Base-by-base conservation (phyloP, 1,140 invertebrate genomes). In the Probaryconus sp. region DNA sequence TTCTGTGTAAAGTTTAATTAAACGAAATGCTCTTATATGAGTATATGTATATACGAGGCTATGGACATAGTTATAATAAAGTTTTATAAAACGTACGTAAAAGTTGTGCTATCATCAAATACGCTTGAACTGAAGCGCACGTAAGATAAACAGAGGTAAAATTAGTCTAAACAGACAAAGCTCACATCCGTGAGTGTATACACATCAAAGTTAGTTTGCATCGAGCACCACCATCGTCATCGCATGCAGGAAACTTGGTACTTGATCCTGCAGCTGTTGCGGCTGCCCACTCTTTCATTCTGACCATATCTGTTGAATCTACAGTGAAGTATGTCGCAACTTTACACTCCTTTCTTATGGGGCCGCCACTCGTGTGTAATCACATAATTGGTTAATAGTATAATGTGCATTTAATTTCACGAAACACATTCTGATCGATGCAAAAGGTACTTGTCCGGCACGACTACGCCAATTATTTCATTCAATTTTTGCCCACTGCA, bases 381-480 rank as follows among this genome's bases (percentile, higher is more conserved):
- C 38, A 48, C 33, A 18, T 58, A 58, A 58, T 45, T 58, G 30
- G 37, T 7, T 45, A 45, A 58, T 37, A 11, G 30, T 35, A 26
- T 26, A 45, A 58, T 20, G 30, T 7, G 28, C 5, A 56, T 31
- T 43, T 43, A 56, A 47, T 26, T 55, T 20, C 18, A 30, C 31
- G 21, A 28, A 31, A 55, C 42, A 18, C 16, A n/a, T 13, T 42
- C n/a, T n/a, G 26, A 30, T 26, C 33, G 38, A 51, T 3, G 35
- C 51, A 42, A 31, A 10, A 43, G 24, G 5, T 26, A 9, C 51
- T 31, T 17, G 11, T n/a, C n/a, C n/a, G 42, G 4, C 37, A 1
- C 16, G 37, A 33, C n/a, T n/a, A n/a, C n/a, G 43, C 55, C 69
- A 76, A 76, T 76, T 78, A 74, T 73, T 69, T 76, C 40, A 61